phyloP scores from a whole-genome alignment of 2,888 invertebrate species.

The Clunio marinus region DNA sequence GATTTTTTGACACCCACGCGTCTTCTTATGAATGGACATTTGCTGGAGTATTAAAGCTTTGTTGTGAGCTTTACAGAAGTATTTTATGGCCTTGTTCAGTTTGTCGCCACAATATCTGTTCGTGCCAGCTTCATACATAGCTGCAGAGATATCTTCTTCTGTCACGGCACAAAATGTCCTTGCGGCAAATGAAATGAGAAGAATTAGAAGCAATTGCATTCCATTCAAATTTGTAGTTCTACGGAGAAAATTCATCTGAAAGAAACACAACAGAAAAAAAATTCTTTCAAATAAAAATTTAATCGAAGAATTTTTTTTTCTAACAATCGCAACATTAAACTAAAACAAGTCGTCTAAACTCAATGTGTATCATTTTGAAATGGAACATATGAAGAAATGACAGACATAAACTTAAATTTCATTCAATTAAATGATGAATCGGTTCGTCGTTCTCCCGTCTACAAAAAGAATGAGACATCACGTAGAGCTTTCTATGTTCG shows the following conservation, averaged over 20 bases:
- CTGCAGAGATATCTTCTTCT: not conserved
- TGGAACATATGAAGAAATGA: not conserved
- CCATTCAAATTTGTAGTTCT: constrained; percentile 9
- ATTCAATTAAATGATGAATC: constrained; percentile 37
- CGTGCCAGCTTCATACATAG: not conserved
- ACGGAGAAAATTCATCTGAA: constrained; percentile 14
- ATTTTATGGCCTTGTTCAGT: not conserved
- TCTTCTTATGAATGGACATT: not conserved
- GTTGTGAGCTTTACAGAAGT: not conserved
- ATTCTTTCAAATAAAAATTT: not conserved
- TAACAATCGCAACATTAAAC: not conserved
- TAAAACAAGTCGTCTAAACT: not conserved
- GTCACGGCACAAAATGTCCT: not conserved
- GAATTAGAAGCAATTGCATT: not conserved
- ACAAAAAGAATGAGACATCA: not conserved
- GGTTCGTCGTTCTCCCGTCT: not conserved
- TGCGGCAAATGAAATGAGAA: not conserved
- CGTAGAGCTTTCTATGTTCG: not conserved
- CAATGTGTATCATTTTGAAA: not conserved
- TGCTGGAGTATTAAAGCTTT: not conserved
- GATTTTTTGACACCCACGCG: not conserved
- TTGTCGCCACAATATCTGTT: constrained; percentile 12
- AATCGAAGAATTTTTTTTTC: not conserved
- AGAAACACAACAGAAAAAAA: not conserved
- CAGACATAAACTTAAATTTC: constrained; percentile 8